These are phyloP conservation scores for Macroramphosus scolopax DNA, from an alignment of 2,797 vertebrate species.

Conservation along the genomic window DNA sequence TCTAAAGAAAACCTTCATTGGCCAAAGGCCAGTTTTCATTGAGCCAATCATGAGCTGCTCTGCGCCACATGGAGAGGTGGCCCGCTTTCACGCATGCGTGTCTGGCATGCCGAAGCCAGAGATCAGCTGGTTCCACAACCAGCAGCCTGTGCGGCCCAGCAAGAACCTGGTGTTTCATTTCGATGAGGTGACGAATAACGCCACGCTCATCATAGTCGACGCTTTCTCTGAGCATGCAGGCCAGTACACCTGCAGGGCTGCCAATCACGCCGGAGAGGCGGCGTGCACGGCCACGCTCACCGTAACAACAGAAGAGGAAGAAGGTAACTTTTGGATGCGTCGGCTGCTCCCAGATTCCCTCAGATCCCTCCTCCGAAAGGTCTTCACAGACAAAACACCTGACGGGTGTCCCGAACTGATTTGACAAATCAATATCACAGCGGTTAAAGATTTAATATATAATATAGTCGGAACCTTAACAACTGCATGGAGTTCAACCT, in stretches of 20 bases:
- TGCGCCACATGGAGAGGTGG: constrained; percentile 87
- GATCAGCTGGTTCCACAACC: constrained; percentile 90
- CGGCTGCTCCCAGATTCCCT: constrained; percentile 4
- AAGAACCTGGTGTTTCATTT: constrained; percentile 93
- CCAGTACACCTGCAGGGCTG: constrained; percentile 89
- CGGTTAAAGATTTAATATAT: too few relatives aligned
- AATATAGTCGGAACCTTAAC: too few relatives aligned
- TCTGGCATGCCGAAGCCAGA: constrained; percentile 85
- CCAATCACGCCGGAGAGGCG: constrained; percentile 86
- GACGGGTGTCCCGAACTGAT: too few relatives aligned
- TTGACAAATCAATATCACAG: too few relatives aligned
- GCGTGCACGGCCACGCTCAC: constrained; percentile 85
- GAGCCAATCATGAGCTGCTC: constrained; percentile 86
- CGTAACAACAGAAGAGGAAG: constrained; percentile 74
- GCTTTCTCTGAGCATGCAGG: constrained; percentile 90
- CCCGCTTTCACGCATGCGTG: constrained; percentile 87
- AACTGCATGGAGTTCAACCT: too few relatives aligned
- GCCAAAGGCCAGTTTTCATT: constrained; percentile 88
- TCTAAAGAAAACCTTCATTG: constrained; percentile 82
- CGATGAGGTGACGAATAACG: constrained; percentile 87
- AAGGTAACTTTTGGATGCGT: constrained; percentile 83
- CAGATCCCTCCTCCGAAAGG: constrained; percentile 1
- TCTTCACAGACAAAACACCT: too few relatives aligned
- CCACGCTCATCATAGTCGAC: constrained; percentile 92
- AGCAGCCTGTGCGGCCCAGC: constrained; percentile 80